Percentiles rank a stretch among this genome's conserved stretches.
Conservation (phyloP, 2,113 vertebrate genomes). For the Centrocercus urophasianus region DNA sequence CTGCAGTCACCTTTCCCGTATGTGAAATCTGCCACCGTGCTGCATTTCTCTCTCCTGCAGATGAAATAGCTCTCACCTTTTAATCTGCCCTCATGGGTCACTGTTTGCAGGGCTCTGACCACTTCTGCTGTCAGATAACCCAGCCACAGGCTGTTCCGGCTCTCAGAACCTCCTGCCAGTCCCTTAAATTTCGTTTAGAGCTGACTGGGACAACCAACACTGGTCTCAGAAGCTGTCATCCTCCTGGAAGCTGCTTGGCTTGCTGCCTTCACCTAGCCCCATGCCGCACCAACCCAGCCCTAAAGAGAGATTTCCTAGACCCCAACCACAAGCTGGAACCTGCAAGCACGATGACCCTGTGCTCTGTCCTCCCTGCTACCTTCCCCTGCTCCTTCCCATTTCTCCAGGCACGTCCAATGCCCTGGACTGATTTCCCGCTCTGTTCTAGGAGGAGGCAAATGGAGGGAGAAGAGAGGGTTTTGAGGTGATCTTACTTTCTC, state of each 20-base stretch:
- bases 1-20: background rate
- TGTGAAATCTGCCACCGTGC: background rate
- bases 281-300: rapidly evolving
- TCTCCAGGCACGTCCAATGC: background rate
- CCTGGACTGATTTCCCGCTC: background rate
- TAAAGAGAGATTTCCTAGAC: background rate
- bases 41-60: background rate
- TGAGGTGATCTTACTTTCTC: slow-evolving; percentile 86
- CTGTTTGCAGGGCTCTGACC: background rate
- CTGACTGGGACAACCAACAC: background rate
- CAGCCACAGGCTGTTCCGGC: background rate
- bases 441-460: background rate
- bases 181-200: background rate
- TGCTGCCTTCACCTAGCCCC: rapidly evolving
- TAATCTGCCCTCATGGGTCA: background rate
- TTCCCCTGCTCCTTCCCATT: background rate
- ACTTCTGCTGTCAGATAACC: background rate
- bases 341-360: background rate
- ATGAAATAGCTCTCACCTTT: slow-evolving; percentile 1
- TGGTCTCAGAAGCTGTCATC: rapidly evolving
- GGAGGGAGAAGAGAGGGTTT: background rate
- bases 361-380: background rate
- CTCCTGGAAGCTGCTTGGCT: background rate
- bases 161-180: background rate
- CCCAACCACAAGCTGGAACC: background rate